A percentile compares a stretch with the other conserved stretches of the same genome.
phyloP scores from a whole-genome alignment of 2,888 invertebrate genomes.

The Sminthurides aquaticus region DNA sequence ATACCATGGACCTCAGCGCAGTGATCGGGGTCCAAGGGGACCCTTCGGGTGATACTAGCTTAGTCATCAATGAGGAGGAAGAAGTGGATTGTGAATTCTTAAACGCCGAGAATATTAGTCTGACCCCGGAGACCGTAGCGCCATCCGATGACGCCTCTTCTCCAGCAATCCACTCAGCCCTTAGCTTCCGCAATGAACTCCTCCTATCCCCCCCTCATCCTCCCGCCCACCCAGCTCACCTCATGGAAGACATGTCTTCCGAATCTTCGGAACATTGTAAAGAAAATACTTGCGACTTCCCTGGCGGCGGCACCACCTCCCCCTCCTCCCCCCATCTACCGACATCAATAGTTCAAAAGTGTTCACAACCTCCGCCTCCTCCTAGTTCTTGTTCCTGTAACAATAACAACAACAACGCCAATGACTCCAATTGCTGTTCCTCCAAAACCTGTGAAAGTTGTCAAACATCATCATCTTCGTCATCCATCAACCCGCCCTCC shows the following conservation, averaged over 20 bases:
- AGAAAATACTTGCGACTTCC: neutral
- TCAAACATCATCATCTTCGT: conserved; percentile 12
- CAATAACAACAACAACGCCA: conserved; percentile 13
- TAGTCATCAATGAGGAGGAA: neutral
- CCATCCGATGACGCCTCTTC: no score
- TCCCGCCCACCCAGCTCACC: no score
- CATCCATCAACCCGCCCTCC: no score
- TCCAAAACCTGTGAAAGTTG: no score
- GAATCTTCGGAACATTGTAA: neutral
- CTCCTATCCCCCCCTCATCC: no score
- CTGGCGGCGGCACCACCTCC: neutral
- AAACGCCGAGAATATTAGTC: neutral
- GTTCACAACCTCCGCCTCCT: conserved; percentile 1
- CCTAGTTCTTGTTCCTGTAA: neutral
- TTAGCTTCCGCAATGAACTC: no score
- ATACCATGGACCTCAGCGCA: neutral
- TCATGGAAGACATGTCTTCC: neutral
- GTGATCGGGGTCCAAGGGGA: neutral
- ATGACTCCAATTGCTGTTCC: conserved; percentile 3
- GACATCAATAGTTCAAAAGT: conserved; percentile 8
- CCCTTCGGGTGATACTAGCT: neutral
- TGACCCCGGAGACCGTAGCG: no score
- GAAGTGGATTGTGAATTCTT: conserved; percentile 18
- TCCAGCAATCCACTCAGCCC: no score
- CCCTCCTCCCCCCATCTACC: neutral